Conservation (phyloP, 2,797 vertebrate genomes). For the Podarcis siculus region DNA sequence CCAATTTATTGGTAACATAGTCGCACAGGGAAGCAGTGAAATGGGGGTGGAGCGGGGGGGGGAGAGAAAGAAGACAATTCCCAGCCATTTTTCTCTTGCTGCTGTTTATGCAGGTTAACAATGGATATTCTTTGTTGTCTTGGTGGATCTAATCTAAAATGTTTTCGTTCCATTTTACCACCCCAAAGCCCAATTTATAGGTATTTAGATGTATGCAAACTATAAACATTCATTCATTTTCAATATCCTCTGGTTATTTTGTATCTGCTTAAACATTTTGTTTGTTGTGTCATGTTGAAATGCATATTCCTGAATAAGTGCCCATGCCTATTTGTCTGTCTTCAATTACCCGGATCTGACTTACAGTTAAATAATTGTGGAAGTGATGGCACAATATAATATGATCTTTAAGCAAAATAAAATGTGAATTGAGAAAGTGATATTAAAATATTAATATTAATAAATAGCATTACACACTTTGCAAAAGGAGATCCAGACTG, state of each 20-base stretch:
- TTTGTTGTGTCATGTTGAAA: not conserved
- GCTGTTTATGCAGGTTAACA: not conserved
- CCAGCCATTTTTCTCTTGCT: not conserved
- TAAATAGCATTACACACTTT: not conserved
- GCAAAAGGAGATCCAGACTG: not conserved
- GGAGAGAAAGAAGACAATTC: not conserved
- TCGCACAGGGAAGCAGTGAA: not conserved
- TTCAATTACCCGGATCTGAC: not conserved
- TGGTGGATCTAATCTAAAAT: not conserved
- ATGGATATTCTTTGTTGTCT: not conserved
- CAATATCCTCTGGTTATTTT: not conserved
- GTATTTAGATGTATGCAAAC: not conserved
- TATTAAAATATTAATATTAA: not conserved
- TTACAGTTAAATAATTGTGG: not conserved
- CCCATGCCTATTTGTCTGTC: not conserved
- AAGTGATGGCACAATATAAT: not conserved
- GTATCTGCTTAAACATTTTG: not conserved
- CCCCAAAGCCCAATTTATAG: not conserved
- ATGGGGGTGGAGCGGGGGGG: not conserved
- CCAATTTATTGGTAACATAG: not conserved
- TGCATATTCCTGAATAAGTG: not conserved
- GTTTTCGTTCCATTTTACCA: not conserved
- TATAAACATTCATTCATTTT: not conserved
- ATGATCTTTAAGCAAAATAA: not conserved
- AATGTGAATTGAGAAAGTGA: not conserved